Percentiles rank a stretch among this genome's conserved stretches.
These are phyloP conservation scores for Corythucha ciliata DNA, from an alignment of 2,888 invertebrate species.

Conservation along the genomic window DNA sequence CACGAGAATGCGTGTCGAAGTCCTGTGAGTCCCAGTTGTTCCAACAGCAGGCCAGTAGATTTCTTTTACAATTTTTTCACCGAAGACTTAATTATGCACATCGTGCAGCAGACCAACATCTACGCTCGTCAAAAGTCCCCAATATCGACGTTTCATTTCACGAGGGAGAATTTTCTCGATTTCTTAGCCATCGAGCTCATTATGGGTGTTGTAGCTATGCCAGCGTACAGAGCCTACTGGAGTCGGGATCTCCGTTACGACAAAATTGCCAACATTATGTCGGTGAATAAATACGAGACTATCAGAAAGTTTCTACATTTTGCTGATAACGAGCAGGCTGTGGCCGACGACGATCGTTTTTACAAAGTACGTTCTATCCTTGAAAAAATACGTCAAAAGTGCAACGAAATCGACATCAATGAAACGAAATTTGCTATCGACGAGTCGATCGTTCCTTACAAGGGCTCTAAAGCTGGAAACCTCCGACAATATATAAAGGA, in stretches of 20 bases:
- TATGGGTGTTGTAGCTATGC: constrained; percentile 11
- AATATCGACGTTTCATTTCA: no score
- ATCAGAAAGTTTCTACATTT: constrained; percentile 7
- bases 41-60: no score
- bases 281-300: constrained; percentile 2
- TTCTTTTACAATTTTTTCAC: no score
- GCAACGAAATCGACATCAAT: constrained; percentile 16
- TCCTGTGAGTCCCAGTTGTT: no score
- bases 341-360: neutral
- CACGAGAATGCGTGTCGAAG: no score
- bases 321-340: constrained; percentile 1
- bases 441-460: constrained; percentile 40
- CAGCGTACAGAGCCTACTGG: constrained; percentile 13
- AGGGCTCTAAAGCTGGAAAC: constrained; percentile 38
- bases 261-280: constrained; percentile 13
- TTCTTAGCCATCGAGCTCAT: no score
- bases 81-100: no score
- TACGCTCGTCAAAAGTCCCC: no score
- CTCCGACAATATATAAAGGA: constrained; percentile 39
- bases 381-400: constrained; percentile 15
- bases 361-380: constrained; percentile 10
- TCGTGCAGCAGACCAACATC: no score
- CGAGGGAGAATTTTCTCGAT: no score
- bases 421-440: constrained; percentile 35
- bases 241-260: neutral